phyloP scores from a whole-genome alignment of 2,888 invertebrate genomes.

The Megastigmus dorsalis region DNA sequence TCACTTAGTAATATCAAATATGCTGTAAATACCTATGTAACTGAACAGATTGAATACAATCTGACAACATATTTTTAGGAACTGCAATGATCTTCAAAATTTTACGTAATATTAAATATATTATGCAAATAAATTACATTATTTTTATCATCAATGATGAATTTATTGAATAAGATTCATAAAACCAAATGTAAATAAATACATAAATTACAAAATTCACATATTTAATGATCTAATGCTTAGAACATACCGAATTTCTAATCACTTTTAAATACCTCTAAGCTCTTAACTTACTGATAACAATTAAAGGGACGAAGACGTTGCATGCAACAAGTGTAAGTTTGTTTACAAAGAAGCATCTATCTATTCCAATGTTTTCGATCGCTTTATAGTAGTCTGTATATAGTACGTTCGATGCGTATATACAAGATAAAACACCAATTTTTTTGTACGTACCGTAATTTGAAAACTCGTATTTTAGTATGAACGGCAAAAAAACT shows the following conservation, averaged over 20 bases:
- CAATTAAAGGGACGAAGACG: no score
- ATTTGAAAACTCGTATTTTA: not conserved
- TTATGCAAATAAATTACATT: no score
- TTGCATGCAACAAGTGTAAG: conserved; percentile 3
- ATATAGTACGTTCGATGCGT: not conserved
- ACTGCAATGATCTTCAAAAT: no score
- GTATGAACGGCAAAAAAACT: not conserved
- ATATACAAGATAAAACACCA: not conserved
- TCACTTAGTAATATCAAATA: not conserved
- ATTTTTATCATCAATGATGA: not conserved
- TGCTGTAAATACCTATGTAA: not conserved
- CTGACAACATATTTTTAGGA: no score
- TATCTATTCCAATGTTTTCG: not conserved
- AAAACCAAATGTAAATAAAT: not conserved
- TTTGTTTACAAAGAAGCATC: conserved; percentile 24
- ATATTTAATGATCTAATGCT: no score
- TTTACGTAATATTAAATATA: no score
- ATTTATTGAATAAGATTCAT: not conserved
- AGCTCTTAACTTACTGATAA: not conserved
- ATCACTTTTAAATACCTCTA: not conserved
- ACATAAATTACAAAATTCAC: not conserved
- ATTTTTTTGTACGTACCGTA: conserved; percentile 22
- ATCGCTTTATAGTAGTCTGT: no score
- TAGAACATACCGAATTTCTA: no score
- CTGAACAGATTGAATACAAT: no score